Conservation (phyloP, 2,888 invertebrate genomes). For the Idaea straminata region DNA sequence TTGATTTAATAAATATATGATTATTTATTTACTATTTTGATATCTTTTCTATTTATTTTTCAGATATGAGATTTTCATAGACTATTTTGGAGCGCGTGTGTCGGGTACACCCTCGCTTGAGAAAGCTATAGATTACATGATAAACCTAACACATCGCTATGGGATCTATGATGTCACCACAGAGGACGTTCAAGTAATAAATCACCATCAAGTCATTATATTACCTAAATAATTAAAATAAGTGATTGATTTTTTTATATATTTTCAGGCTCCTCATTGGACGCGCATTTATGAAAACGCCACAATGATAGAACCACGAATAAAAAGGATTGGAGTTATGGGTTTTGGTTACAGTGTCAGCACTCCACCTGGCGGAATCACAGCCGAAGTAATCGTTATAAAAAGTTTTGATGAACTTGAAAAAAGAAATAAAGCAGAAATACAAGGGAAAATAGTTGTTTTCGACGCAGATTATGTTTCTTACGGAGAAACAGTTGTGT, state of each 20-base stretch:
- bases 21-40: neutral
- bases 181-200: conserved; percentile 77
- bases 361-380: conserved; percentile 84
- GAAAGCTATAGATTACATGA: conserved; percentile 83
- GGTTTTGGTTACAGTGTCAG: conserved; percentile 85
- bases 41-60: conserved; percentile 12
- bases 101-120: conserved; percentile 82
- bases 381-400: conserved; percentile 85
- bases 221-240: neutral
- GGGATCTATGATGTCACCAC: conserved; percentile 81
- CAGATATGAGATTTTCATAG: conserved; percentile 54
- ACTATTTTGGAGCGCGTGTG: conserved; percentile 82
- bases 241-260: neutral
- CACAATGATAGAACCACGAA: conserved; percentile 80
- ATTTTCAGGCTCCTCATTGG: conserved; percentile 61
- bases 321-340: conserved; percentile 81
- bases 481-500: conserved; percentile 84
- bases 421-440: conserved; percentile 59
- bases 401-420: conserved; percentile 84
- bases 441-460: conserved; percentile 87
- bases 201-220: neutral
- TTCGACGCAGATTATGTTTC: conserved; percentile 83
- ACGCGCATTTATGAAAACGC: conserved; percentile 83
- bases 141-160: conserved; percentile 47
- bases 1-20: too few relatives aligned